Conservation (phyloP, 2,797 vertebrate genomes). For the Synanceia verrucosa region DNA sequence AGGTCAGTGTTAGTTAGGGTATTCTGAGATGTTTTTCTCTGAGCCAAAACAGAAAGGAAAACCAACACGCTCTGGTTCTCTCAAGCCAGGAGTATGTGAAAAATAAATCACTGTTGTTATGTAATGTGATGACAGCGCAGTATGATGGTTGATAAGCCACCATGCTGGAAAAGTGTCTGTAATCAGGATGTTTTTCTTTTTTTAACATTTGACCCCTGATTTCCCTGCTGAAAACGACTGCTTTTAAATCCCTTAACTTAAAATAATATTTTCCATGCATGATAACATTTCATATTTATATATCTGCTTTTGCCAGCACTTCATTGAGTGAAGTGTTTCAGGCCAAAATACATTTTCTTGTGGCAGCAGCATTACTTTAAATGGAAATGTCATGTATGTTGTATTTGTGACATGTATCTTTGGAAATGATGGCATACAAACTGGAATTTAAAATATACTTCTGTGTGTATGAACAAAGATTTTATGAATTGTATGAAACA, state of each 20-base stretch:
- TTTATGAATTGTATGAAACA: too few relatives aligned
- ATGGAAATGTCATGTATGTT: neutral
- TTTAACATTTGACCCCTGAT: conserved; percentile 9
- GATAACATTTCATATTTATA: conserved; percentile 2
- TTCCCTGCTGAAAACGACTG: neutral
- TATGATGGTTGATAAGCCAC: conserved; percentile 12
- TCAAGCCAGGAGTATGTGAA: neutral
- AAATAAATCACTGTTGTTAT: conserved; percentile 4
- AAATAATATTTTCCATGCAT: neutral
- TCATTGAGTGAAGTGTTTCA: neutral
- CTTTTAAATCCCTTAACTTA: neutral
- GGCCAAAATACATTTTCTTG: neutral
- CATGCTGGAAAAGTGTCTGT: neutral
- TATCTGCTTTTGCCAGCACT: neutral
- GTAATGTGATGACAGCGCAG: conserved; percentile 27
- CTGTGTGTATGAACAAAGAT: neutral
- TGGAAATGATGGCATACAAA: neutral
- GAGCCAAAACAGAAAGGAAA: conserved; percentile 8
- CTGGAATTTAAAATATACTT: neutral
- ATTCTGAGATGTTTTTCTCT: conserved; percentile 12
- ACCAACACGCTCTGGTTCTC: neutral
- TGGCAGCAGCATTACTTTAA: conserved; percentile 8
- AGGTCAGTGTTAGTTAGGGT: conserved; percentile 8
- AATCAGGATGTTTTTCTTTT: conserved; percentile 13
- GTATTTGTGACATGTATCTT: neutral